Evolutionary conservation across 1,140 invertebrate species (phyloP).

Genomic region (Pantala flavescens): DNA sequence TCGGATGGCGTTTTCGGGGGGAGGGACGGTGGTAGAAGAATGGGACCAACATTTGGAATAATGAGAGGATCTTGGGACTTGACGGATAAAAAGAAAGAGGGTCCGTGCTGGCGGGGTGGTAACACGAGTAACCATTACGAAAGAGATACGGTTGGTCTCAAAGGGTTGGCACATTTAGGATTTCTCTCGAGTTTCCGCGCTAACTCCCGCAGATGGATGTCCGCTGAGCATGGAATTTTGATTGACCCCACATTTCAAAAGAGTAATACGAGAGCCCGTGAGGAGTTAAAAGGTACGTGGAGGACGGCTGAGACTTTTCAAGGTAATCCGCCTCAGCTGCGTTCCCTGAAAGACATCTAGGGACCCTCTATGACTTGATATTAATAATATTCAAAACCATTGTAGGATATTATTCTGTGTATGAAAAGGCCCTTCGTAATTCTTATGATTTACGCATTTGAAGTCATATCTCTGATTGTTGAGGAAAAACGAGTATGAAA

Average conservation of each 20-base stretch:
- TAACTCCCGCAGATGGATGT: neutral
- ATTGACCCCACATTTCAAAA: neutral
- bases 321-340: too few relatives aligned
- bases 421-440: too few relatives aligned
- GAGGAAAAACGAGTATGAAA: too few relatives aligned
- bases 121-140: neutral
- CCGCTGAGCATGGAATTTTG: neutral
- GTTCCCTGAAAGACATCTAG: too few relatives aligned
- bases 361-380: too few relatives aligned
- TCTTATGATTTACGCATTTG: too few relatives aligned
- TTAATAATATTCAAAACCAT: too few relatives aligned
- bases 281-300: too few relatives aligned
- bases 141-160: neutral
- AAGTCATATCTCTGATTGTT: too few relatives aligned
- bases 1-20: neutral
- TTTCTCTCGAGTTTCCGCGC: neutral
- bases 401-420: too few relatives aligned
- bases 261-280: neutral
- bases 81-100: neutral
- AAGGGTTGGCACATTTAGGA: neutral
- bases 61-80: neutral
- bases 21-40: neutral
- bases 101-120: neutral
- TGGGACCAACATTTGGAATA: neutral
- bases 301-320: too few relatives aligned